Conservation (phyloP, 2,888 invertebrate genomes). For the Bimastos eiseni region DNA sequence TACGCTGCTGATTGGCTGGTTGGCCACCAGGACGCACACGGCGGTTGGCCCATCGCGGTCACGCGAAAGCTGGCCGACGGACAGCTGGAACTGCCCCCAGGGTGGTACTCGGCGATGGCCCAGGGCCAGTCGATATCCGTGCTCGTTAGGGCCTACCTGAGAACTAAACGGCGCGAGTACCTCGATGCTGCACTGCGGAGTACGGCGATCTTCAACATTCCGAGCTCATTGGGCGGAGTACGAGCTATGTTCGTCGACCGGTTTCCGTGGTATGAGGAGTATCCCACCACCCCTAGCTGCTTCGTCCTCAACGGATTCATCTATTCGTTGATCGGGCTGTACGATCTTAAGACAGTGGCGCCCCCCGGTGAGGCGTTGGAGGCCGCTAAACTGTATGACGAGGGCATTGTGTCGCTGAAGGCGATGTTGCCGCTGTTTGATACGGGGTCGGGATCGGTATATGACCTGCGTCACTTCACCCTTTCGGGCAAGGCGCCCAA, state of each 20-base stretch:
- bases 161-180: conserved; percentile 72
- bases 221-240: conserved; percentile 55
- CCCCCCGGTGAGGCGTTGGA: conserved; percentile 68
- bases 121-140: conserved; percentile 93
- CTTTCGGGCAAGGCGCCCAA: conserved; percentile 73
- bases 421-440: conserved; percentile 86
- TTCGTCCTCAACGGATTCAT: conserved; percentile 98
- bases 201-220: conserved; percentile 72
- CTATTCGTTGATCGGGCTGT: conserved; percentile 91
- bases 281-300: conserved; percentile 86
- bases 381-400: conserved; percentile 51
- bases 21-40: conserved; percentile 79
- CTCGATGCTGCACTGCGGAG: conserved; percentile 77
- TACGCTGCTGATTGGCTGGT: conserved; percentile 92
- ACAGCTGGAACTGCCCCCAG: conserved; percentile 76
- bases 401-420: conserved; percentile 74
- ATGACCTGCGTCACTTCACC: conserved; percentile 91
- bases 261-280: conserved; percentile 94
- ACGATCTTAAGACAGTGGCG: conserved; percentile 81
- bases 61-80: conserved; percentile 66
- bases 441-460: conserved; percentile 88
- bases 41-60: conserved; percentile 92
- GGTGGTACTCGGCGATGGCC: conserved; percentile 97
- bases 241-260: conserved; percentile 74
- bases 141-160: conserved; percentile 83